A percentile compares a stretch with the other conserved stretches of the same genome.
Evolutionary conservation across 2,888 invertebrate genomes (phyloP).

Genomic region (Chymomyza procnemis): DNA sequence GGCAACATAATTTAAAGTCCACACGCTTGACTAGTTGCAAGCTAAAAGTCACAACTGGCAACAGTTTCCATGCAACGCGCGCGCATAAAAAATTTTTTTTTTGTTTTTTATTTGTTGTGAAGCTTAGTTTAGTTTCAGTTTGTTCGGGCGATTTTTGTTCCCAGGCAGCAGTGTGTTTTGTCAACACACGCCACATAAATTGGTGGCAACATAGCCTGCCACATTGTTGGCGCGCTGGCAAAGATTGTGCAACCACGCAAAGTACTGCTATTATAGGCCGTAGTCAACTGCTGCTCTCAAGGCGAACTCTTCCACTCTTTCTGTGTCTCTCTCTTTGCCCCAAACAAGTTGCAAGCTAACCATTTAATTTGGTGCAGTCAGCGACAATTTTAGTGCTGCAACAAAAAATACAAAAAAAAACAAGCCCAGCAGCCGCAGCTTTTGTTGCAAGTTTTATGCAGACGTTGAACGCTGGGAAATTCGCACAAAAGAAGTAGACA

Average conservation of each 20-base stretch:
- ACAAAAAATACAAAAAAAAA: not conserved
- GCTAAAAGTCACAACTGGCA: not conserved
- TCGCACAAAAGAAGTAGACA: constrained; percentile 56
- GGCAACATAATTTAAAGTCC: not conserved
- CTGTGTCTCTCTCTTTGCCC: no score
- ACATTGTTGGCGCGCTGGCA: constrained; percentile 23
- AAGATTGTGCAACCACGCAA: not conserved
- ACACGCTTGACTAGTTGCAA: not conserved
- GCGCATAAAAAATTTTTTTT: no score
- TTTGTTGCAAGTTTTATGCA: constrained; percentile 41
- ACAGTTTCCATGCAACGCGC: not conserved
- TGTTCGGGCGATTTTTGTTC: no score
- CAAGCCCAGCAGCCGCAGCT: not conserved
- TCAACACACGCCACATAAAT: constrained; percentile 60
- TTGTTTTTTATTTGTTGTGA: no score
- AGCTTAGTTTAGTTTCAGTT: constrained; percentile 11
- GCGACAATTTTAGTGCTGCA: constrained; percentile 62
- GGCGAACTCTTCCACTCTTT: constrained; percentile 29
- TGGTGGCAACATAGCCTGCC: constrained; percentile 42
- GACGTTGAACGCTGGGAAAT: constrained; percentile 59
- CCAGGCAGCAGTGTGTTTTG: constrained; percentile 21
- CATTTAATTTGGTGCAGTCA: constrained; percentile 60
- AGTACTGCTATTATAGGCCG: not conserved
- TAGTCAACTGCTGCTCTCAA: constrained; percentile 29
- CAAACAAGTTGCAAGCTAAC: constrained; percentile 34